Evolutionary conservation across 2,797 vertebrate species (phyloP), one percentile per base, ranked within the genome.

Genomic region (Hydrocynus forskahlii): DNA sequence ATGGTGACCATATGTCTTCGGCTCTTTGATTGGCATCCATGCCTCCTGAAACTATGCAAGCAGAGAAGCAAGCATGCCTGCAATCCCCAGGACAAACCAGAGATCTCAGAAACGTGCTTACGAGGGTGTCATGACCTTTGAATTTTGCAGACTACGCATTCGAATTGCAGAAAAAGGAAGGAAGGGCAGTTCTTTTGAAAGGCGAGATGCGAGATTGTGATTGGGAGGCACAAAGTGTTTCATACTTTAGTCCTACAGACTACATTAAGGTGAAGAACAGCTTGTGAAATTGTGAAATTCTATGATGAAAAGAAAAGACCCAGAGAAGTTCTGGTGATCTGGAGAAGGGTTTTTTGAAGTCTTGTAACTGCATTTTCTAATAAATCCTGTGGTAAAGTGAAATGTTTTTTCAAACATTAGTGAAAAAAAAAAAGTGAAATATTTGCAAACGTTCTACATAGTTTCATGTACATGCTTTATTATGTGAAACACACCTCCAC

Each of bases 1-100:
- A 25, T 16, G 60, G 57, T 25, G 66, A 17, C 73, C n/a, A 83
- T 72, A 83, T 75, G 62, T 69, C 3, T 54, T 9, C 50, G 8
- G 69, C 78, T 75, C 69, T 71, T 52, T 14, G 29, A 74, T 74
- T 43, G 43, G 54, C 62, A 13, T 14, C 25, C 23, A 5, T 4
- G 25, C 17, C 5, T 52, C 9, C 52, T 13, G 29, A 74, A 57
- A 54, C 71, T 4, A 13, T 35, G 7, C 52, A 16, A 23, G 71
- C 52, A 38, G 54, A 43, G 19, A 14, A n/a, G 35, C 38, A 43
- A 50, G n/a, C 45, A 16, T 16, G n/a, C 12, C 43, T 8, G 4
- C n/a, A 43, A 43, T 57, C 71, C 71, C 29, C 54, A 19, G 8
- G 16, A 21, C 67, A 40, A 74, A n/a, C 10, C 3, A 8, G 17